A percentile compares a stretch with the other conserved stretches of the same genome.
Evolutionary conservation across 1,140 invertebrate genomes (phyloP).

Genomic region (Phocides pigmalion): DNA sequence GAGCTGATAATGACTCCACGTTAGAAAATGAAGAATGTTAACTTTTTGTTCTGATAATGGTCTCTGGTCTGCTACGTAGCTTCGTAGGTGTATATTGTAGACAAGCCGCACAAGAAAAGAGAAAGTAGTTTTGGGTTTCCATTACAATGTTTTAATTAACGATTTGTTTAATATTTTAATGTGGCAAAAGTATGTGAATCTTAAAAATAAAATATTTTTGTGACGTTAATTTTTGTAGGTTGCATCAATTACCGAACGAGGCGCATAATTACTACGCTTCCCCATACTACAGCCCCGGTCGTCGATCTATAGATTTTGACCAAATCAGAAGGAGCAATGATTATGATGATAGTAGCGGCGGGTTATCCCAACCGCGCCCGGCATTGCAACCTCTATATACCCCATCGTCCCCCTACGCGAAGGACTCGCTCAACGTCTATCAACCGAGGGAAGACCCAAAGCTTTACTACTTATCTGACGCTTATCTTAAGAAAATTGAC

Average conservation of each 20-base stretch:
- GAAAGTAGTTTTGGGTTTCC: too few species aligned
- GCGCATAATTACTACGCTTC: slow-evolving; percentile 17
- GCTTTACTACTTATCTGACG: slow-evolving; percentile 70
- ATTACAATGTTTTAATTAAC: too few species aligned
- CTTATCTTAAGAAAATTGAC: slow-evolving; percentile 68
- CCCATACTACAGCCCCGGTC: slow-evolving; percentile 34
- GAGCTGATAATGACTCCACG: too few species aligned
- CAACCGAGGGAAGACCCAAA: slow-evolving; percentile 71
- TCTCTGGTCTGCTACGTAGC: too few species aligned
- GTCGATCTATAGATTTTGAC: slow-evolving; percentile 39
- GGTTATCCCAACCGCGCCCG: slow-evolving; percentile 46
- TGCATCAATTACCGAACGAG: slow-evolving; percentile 30
- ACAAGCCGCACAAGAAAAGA: too few species aligned
- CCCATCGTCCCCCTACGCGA: slow-evolving; percentile 40
- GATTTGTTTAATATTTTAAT: too few species aligned
- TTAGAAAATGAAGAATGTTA: too few species aligned
- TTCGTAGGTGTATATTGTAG: too few species aligned
- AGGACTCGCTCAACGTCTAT: slow-evolving; percentile 54
- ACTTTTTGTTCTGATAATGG: too few species aligned
- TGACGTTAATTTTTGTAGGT: not conserved
- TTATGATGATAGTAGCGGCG: slow-evolving; percentile 66
- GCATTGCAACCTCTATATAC: slow-evolving; percentile 46
- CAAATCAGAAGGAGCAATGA: slow-evolving; percentile 52
- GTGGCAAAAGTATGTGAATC: too few species aligned
- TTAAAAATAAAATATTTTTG: too few species aligned